Base-by-base conservation (phyloP, 2,888 invertebrate genomes). In the Malthinus seriepunctatus region DNA sequence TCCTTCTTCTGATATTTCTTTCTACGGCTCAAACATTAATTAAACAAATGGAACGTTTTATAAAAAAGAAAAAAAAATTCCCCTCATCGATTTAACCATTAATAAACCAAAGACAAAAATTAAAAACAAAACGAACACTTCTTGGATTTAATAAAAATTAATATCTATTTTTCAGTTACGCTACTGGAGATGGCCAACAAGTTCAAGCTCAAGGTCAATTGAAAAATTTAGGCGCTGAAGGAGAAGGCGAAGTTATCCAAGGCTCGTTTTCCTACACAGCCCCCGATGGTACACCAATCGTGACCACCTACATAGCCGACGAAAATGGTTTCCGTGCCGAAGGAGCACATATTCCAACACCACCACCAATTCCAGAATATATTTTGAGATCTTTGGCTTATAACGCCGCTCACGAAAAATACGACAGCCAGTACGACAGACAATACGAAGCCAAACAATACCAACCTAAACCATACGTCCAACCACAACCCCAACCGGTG, bases 251-350 rank as follows among this genome's bases (percentile, higher is more conserved):
- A 66, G 83, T 82, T 10, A 83, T 82, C 74, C 83, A 84, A 74
- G 84, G 84, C 15, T 81, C 81, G 0, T 84, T 82, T 65, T 80
- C 81, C 0, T 85, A 84, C 71, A 83, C 82, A n/a, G 83, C 82
- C 31, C 84, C 84, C 9, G 84, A 85, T 69, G 84, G 84, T 53
- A 77, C 83, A 8, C 76, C 81, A 33, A 84, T 84, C 60, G 81
- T 83, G 47, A 81, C 85, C 49, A 85, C 81, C 33, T 90, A 90
- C 67, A 82, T 88, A 11, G 90, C 90, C n/a, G 91, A 91, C 75
- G 91, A 91, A 78, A 88, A 88, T 73, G 91, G 90, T 55, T 91
- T 89, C 78, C 85, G 87, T 71, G 88, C 90, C 11, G 84, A 84
- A 68, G 91, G 91, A 47, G 88, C 88, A 42, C 91, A 91, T 76